phyloP scores from a whole-genome alignment of 2,113 vertebrate genomes.

The Chaetodon auriga region DNA sequence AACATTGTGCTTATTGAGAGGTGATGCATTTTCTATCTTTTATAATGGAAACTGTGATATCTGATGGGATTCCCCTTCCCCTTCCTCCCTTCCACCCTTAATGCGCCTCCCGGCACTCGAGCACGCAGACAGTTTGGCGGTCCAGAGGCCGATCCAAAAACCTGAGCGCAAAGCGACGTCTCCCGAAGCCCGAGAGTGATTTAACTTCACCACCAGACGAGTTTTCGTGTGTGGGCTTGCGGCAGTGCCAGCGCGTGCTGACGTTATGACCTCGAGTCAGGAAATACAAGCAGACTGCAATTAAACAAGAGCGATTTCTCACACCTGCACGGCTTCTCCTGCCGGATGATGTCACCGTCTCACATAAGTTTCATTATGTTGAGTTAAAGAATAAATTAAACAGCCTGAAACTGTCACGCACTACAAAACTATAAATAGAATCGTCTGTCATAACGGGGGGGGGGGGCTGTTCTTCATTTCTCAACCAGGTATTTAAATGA shows the following conservation, averaged over 20 bases:
- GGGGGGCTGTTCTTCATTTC: constrained; percentile 18
- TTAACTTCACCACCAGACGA: constrained; percentile 66
- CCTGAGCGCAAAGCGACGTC: constrained; percentile 73
- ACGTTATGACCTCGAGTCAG: constrained; percentile 51
- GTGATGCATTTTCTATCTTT: constrained; percentile 8
- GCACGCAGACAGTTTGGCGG: constrained; percentile 57
- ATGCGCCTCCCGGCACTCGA: constrained; percentile 30
- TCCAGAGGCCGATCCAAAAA: constrained; percentile 76
- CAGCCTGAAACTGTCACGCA: background rate
- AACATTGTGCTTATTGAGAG: constrained; percentile 21
- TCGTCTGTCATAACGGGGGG: background rate
- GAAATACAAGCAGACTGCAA: constrained; percentile 41
- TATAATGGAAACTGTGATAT: constrained; percentile 53
- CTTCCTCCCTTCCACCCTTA: constrained; percentile 1
- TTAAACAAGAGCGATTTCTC: constrained; percentile 24
- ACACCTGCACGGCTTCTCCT: constrained; percentile 28
- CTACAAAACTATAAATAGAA: constrained; percentile 19
- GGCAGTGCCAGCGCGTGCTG: constrained; percentile 37
- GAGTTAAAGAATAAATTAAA: background rate
- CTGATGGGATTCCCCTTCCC: constrained; percentile 56
- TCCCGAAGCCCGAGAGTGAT: constrained; percentile 82
- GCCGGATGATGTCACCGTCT: constrained; percentile 25
- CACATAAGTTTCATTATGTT: background rate
- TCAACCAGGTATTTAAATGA: constrained; percentile 40
- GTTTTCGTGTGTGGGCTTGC: constrained; percentile 82